Conservation (phyloP, 2,113 vertebrate species). For the Neotoma lepida region DNA sequence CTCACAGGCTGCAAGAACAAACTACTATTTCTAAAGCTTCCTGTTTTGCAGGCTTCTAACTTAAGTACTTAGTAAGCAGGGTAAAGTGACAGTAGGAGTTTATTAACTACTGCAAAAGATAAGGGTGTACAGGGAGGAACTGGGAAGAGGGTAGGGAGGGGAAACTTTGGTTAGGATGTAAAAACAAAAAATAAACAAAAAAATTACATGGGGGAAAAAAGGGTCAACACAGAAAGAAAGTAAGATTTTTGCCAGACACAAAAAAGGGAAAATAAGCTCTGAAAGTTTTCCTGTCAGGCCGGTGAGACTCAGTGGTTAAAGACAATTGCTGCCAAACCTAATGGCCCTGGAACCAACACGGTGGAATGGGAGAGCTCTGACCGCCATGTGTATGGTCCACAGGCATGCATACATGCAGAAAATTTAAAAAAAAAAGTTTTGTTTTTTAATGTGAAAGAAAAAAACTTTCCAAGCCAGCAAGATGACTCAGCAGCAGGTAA, state of each 20-base stretch:
- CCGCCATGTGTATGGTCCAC: neutral
- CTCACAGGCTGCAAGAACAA: neutral
- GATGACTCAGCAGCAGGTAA: neutral
- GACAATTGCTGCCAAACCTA: neutral
- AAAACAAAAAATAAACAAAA: too few relatives aligned
- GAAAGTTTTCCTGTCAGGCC: too few relatives aligned
- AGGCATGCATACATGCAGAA: neutral
- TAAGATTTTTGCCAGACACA: neutral
- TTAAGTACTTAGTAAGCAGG: neutral
- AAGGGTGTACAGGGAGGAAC: neutral
- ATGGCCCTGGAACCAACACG: neutral
- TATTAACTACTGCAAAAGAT: neutral
- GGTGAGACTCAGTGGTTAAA: neutral
- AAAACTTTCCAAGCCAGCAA: neutral
- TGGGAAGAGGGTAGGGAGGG: neutral
- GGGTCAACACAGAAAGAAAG: conserved; percentile 22
- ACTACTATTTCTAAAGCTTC: conserved; percentile 40
- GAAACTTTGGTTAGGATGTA: neutral
- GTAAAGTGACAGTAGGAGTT: conserved; percentile 6
- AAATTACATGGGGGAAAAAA: neutral
- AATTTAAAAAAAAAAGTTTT: neutral
- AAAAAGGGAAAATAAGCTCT: neutral
- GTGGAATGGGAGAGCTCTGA: neutral
- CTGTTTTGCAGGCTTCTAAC: neutral
- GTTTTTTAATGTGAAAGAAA: neutral